Percentiles rank a stretch among this genome's conserved stretches.
Conservation (phyloP, 2,888 invertebrate species). For the Drosophila histrio region DNA sequence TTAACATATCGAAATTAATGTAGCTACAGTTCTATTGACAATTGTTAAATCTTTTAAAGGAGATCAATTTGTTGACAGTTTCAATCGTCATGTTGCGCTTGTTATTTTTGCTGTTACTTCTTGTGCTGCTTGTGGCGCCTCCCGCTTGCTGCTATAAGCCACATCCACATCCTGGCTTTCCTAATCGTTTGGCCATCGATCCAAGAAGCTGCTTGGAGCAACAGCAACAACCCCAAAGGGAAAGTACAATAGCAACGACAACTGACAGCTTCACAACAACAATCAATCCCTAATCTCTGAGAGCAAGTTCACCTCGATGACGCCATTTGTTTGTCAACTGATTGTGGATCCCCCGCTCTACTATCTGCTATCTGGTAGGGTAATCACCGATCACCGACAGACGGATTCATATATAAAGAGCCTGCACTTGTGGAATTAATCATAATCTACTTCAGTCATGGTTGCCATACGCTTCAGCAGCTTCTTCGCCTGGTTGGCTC, state of each 20-base stretch:
- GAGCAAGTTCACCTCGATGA: slow-evolving; percentile 20
- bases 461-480: slow-evolving; percentile 27
- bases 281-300: slow-evolving; percentile 23
- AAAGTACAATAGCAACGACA: slow-evolving; percentile 16
- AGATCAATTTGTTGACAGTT: background rate
- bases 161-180: slow-evolving; percentile 67
- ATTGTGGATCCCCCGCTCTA: slow-evolving; percentile 42
- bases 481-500: slow-evolving; percentile 38
- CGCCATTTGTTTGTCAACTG: slow-evolving; percentile 20
- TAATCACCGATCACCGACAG: slow-evolving; percentile 24
- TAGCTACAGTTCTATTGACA: background rate
- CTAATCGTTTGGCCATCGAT: slow-evolving; percentile 61
- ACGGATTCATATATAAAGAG: slow-evolving; percentile 30
- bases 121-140: slow-evolving; percentile 3
- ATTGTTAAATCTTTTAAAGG: background rate
- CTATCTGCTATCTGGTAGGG: slow-evolving; percentile 19
- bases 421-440: background rate
- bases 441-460: slow-evolving; percentile 36
- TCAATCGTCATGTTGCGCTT: background rate
- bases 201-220: slow-evolving; percentile 18
- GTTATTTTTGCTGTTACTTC: slow-evolving; percentile 9
- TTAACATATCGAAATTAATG: background rate
- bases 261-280: slow-evolving; percentile 16
- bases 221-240: slow-evolving; percentile 14
- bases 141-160: background rate